phyloP scores from a whole-genome alignment of 2,797 vertebrate species.

The Neosilurus hyrtlii region DNA sequence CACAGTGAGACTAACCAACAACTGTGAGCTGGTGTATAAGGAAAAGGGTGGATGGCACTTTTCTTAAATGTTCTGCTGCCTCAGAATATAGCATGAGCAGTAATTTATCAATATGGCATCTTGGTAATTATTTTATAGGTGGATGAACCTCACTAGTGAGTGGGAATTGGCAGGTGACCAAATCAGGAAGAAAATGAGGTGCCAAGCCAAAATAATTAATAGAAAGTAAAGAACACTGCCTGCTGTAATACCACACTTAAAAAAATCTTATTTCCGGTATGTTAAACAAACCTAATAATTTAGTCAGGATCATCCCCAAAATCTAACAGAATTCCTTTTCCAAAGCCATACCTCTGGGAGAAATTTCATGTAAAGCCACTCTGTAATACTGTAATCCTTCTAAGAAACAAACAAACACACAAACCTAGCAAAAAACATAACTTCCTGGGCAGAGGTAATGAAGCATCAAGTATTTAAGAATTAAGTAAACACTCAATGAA shows the following conservation, averaged over 20 bases:
- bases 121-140: neutral
- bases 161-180: neutral
- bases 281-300: too few species aligned
- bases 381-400: too few species aligned
- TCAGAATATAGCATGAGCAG: neutral
- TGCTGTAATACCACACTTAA: too few species aligned
- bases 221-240: too few species aligned
- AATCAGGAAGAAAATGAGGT: neutral
- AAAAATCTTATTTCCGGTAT: too few species aligned
- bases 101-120: neutral
- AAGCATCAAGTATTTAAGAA: neutral
- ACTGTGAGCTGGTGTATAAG: neutral
- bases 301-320: too few species aligned
- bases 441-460: too few species aligned
- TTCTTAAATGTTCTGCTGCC: neutral
- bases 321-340: too few species aligned
- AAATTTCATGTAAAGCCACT: too few species aligned
- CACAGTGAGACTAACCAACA: neutral
- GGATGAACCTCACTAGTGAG: neutral
- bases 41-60: neutral
- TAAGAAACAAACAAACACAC: too few species aligned
- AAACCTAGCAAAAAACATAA: too few species aligned
- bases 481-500: neutral
- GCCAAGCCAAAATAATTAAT: neutral
- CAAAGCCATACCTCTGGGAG: too few species aligned